These are phyloP conservation scores for Oreochromis spilurus DNA, from an alignment of 2,113 vertebrate genomes.

Conservation along the genomic window DNA sequence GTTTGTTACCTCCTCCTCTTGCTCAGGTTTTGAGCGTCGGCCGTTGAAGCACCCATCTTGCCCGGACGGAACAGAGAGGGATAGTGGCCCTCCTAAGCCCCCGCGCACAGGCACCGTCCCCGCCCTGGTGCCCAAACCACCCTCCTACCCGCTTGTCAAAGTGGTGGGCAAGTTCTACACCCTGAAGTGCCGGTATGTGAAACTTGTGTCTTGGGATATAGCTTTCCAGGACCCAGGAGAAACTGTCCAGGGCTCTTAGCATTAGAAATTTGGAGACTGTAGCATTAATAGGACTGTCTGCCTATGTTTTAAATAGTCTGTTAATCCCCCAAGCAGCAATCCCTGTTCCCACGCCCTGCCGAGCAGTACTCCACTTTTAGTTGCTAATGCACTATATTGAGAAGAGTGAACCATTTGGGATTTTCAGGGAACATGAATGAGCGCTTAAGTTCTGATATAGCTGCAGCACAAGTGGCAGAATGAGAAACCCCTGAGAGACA, in stretches of 20 bases:
- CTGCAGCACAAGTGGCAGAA: neutral
- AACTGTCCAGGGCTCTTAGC: neutral
- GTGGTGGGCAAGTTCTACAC: conserved; percentile 94
- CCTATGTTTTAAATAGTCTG: conserved; percentile 16
- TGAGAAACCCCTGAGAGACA: neutral
- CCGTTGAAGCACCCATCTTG: conserved; percentile 77
- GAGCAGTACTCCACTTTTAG: conserved; percentile 1
- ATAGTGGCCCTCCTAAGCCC: conserved; percentile 78
- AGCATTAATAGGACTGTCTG: neutral
- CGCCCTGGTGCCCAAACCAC: conserved; percentile 87
- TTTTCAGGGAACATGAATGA: conserved; percentile 16
- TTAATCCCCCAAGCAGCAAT: conserved; percentile 10
- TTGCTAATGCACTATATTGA: conserved; percentile 18
- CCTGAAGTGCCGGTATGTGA: conserved; percentile 90
- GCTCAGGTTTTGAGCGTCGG: conserved; percentile 84
- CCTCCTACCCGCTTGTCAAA: conserved; percentile 88
- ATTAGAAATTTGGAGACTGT: neutral
- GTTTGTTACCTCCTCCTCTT: neutral
- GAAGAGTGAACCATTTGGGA: conserved; percentile 27
- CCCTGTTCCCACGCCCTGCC: neutral
- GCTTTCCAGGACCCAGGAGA: neutral
- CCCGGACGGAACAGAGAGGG: conserved; percentile 72
- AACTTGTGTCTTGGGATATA: neutral
- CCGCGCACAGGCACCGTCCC: conserved; percentile 86
- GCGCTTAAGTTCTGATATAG: neutral